Conservation (phyloP, 2,113 vertebrate species). For the Eptatretus burgeri region DNA sequence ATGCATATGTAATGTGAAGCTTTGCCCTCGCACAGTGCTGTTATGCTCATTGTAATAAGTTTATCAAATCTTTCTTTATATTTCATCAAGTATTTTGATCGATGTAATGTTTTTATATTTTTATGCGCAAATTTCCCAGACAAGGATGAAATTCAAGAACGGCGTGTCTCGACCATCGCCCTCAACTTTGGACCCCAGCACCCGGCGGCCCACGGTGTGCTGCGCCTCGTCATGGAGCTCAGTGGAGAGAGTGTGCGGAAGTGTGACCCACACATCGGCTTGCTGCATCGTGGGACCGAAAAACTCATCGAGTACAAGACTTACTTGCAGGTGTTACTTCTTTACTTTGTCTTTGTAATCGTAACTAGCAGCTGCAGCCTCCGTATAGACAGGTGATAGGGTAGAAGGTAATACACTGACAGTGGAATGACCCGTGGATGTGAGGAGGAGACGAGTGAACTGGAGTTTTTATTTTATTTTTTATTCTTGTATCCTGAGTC, state of each 20-base stretch:
- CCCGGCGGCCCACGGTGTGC: slow-evolving; percentile 61
- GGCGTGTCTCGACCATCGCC: slow-evolving; percentile 36
- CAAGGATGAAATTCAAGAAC: slow-evolving; percentile 30
- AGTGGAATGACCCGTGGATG: too few relatives aligned
- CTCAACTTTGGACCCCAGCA: slow-evolving; percentile 89
- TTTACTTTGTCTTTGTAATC: background rate
- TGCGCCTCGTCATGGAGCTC: slow-evolving; percentile 62
- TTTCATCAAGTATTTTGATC: too few relatives aligned
- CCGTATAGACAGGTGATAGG: background rate
- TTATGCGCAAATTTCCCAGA: slow-evolving; percentile 18
- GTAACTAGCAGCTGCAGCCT: background rate
- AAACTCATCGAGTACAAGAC: slow-evolving; percentile 88
- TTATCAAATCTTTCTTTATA: too few relatives aligned
- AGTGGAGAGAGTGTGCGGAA: slow-evolving; percentile 39
- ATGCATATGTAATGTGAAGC: too few relatives aligned
- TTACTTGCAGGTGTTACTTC: slow-evolving; percentile 38
- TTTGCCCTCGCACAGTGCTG: too few relatives aligned
- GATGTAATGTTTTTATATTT: too few relatives aligned
- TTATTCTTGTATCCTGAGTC: too few relatives aligned
- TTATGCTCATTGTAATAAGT: too few relatives aligned
- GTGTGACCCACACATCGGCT: slow-evolving; percentile 62
- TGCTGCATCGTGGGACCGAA: slow-evolving; percentile 64
- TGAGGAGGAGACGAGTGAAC: too few relatives aligned
- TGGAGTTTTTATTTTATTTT: too few relatives aligned
- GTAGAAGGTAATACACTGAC: too few relatives aligned